A percentile compares a stretch with the other conserved stretches of the same genome.
Conservation (phyloP, 2,888 invertebrate genomes). For the Branchellion lobata region DNA sequence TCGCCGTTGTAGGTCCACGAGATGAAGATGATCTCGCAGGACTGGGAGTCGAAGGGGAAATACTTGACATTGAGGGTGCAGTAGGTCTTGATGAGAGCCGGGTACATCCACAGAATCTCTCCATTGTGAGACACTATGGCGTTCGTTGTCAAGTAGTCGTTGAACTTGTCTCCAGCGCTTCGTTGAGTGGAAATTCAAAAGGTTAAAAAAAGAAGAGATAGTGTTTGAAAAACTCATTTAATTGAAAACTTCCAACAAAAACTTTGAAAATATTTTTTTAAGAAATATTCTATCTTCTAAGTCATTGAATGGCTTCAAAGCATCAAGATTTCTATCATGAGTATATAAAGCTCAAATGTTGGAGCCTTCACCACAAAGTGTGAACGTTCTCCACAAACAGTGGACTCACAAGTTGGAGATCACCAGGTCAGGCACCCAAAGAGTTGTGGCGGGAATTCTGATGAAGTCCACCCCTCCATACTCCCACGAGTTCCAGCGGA, state of each 20-base stretch:
- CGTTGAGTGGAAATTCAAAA: no score
- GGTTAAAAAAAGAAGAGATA: not conserved
- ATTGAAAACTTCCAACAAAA: no score
- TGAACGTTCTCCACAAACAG: no score
- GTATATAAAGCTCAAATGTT: no score
- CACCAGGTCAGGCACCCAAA: constrained; percentile 56
- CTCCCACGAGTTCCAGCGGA: constrained; percentile 53
- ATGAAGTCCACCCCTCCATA: constrained; percentile 53
- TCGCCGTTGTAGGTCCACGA: constrained; percentile 65
- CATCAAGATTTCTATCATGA: no score
- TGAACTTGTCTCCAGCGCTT: constrained; percentile 53
- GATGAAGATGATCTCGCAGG: constrained; percentile 64
- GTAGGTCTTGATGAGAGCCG: constrained; percentile 64
- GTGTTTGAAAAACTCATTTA: no score
- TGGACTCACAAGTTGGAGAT: constrained; percentile 55
- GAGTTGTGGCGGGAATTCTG: constrained; percentile 54
- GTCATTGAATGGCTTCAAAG: no score
- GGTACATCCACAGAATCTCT: constrained; percentile 65
- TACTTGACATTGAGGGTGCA: constrained; percentile 64
- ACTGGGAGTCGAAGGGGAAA: constrained; percentile 65
- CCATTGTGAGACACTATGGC: constrained; percentile 63
- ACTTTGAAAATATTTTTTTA: not conserved
- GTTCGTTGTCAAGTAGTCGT: constrained; percentile 60
- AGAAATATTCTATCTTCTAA: not conserved
- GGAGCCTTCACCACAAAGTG: no score